Evolutionary conservation across 2,797 vertebrate species (phyloP).

Genomic region (Enteromius mattozi): DNA sequence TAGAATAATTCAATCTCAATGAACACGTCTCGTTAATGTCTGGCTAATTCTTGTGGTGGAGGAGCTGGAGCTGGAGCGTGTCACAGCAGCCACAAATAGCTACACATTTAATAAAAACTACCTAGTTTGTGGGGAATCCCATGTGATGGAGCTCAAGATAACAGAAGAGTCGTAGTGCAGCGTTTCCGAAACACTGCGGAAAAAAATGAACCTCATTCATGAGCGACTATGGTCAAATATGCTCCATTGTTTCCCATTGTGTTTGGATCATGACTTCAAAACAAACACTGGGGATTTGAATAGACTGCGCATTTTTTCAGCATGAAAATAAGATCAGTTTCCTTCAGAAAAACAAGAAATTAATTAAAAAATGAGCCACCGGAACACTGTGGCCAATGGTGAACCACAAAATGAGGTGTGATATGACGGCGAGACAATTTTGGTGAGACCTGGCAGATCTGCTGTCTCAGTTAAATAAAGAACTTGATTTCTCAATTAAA

Average conservation of each 20-base stretch:
- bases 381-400: not conserved
- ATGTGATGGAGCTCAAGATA: slow-evolving; percentile 48
- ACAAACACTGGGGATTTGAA: slow-evolving; percentile 51
- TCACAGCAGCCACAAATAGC: slow-evolving; percentile 62
- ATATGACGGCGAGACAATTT: not conserved
- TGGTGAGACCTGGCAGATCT: not conserved
- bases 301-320: not conserved
- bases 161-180: slow-evolving; percentile 39
- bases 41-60: slow-evolving; percentile 83
- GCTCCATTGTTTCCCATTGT: slow-evolving; percentile 53
- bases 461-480: not conserved
- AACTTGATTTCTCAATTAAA: not conserved
- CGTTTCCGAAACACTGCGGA: slow-evolving; percentile 56
- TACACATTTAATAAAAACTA: slow-evolving; percentile 70
- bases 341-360: slow-evolving; percentile 5
- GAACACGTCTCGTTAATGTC: slow-evolving; percentile 87
- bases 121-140: slow-evolving; percentile 65
- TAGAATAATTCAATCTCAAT: slow-evolving; percentile 87
- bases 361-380: not conserved
- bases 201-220: slow-evolving; percentile 55
- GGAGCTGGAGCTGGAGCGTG: slow-evolving; percentile 76
- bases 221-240: slow-evolving; percentile 66
- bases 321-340: not conserved
- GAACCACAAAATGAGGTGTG: not conserved
- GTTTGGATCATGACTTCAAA: slow-evolving; percentile 58